These are phyloP conservation scores for Harlomillsia oculata DNA, from an alignment of 1,140 invertebrate species.

Conservation along the genomic window DNA sequence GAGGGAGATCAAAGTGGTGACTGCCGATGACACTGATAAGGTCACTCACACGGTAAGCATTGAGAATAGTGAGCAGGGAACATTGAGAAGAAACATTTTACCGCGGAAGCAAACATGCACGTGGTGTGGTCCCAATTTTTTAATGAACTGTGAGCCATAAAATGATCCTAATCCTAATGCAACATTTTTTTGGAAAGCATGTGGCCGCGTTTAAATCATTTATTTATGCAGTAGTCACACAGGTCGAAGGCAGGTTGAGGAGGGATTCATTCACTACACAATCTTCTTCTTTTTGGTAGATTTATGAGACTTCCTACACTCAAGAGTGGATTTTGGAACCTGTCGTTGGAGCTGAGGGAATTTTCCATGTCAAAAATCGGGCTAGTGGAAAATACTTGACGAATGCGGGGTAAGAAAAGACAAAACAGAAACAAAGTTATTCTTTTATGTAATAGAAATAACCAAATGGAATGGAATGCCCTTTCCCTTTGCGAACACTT, in stretches of 20 bases:
- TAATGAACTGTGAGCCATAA: not conserved
- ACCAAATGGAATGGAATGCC: too few species aligned
- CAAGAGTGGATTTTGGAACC: slow-evolving; percentile 10
- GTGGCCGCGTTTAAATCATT: too few species aligned
- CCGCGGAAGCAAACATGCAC: not conserved
- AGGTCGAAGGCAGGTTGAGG: too few species aligned
- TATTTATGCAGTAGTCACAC: too few species aligned
- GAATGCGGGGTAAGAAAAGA: slow-evolving; percentile 5
- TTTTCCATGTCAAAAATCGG: not conserved
- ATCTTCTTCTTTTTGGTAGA: slow-evolving; percentile 1
- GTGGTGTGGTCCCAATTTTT: not conserved
- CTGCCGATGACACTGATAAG: slow-evolving; percentile 2
- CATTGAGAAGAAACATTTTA: not conserved
- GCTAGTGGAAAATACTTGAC: slow-evolving; percentile 3
- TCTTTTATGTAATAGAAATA: too few species aligned
- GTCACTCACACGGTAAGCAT: slow-evolving; percentile 2
- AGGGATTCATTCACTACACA: not conserved
- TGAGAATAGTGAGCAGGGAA: not conserved
- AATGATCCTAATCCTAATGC: not conserved
- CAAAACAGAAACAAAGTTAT: too few species aligned
- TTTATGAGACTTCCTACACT: slow-evolving; percentile 2
- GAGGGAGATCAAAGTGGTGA: not conserved
- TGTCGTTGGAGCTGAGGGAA: not conserved
- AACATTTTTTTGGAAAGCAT: not conserved
- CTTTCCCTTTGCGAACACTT: not conserved